A percentile compares a stretch with the other conserved stretches of the same genome.
Conservation (phyloP, 2,888 invertebrate species). For the Dynastes tityus region DNA sequence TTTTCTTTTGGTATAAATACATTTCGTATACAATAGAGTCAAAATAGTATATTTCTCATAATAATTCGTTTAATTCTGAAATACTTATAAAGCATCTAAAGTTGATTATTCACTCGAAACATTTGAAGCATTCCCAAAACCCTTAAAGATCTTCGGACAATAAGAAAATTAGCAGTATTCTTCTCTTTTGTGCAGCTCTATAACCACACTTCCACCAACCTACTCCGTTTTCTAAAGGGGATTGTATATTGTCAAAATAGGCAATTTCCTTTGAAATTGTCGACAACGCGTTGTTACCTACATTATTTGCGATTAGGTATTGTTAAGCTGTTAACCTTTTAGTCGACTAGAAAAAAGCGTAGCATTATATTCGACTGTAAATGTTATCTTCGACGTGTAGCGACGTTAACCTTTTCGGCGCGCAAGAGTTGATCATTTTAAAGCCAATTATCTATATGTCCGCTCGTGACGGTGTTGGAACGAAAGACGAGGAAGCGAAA, state of each 20-base stretch:
- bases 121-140: no score
- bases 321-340: conserved; percentile 16
- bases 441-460: neutral
- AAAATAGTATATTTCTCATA: no score
- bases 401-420: conserved; percentile 1
- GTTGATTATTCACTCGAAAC: no score
- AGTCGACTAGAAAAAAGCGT: neutral
- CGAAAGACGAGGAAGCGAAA: neutral
- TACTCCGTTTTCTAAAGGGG: neutral
- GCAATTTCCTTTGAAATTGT: conserved; percentile 21
- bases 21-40: no score
- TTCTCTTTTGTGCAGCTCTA: neutral
- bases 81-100: no score
- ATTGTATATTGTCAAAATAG: conserved; percentile 1
- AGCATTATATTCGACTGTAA: conserved; percentile 12
- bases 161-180: no score
- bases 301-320: conserved; percentile 12
- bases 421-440: neutral
- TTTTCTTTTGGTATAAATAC: no score
- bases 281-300: neutral
- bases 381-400: neutral
- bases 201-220: neutral
- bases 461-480: neutral
- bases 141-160: no score
- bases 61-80: no score